Conservation (phyloP, 2,113 vertebrate genomes). For the Siniperca chuatsi region DNA sequence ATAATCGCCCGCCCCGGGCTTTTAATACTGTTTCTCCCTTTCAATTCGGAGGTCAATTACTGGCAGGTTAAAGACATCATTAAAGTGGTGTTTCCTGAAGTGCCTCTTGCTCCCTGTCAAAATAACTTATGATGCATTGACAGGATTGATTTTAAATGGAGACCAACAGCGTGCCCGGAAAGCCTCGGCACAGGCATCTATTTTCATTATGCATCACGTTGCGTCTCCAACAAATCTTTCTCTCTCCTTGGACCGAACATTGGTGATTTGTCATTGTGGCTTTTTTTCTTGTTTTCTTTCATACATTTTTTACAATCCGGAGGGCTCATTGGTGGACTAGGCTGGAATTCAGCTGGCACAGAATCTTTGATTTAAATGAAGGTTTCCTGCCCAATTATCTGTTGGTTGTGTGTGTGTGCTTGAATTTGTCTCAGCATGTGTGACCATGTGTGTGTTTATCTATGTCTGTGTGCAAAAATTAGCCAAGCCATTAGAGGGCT, state of each 20-base stretch:
- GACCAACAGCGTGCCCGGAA: conserved; percentile 74
- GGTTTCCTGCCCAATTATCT: conserved; percentile 73
- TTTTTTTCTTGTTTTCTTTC: conserved; percentile 68
- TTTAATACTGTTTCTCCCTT: conserved; percentile 78
- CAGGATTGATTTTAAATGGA: conserved; percentile 82
- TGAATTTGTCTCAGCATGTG: conserved; percentile 20
- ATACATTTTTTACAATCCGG: conserved; percentile 69
- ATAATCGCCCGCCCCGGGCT: conserved; percentile 78
- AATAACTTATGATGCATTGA: conserved; percentile 83
- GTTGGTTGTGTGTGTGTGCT: conserved; percentile 16
- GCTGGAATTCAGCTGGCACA: conserved; percentile 71
- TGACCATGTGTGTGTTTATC: conserved; percentile 20
- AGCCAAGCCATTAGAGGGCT: conserved; percentile 38
- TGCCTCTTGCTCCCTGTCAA: conserved; percentile 82
- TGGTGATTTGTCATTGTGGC: conserved; percentile 76
- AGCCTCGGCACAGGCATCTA: conserved; percentile 69
- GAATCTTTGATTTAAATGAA: conserved; percentile 71
- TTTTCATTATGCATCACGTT: conserved; percentile 78
- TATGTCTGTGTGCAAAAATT: conserved; percentile 43
- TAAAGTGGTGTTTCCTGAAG: conserved; percentile 83
- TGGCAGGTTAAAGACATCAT: conserved; percentile 83
- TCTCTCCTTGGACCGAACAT: conserved; percentile 66
- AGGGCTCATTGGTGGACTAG: conserved; percentile 69
- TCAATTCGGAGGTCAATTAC: conserved; percentile 83
- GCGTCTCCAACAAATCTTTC: conserved; percentile 76